Evolutionary conservation across 2,797 vertebrate genomes (phyloP).

Genomic region (Sorex maritimensis): DNA sequence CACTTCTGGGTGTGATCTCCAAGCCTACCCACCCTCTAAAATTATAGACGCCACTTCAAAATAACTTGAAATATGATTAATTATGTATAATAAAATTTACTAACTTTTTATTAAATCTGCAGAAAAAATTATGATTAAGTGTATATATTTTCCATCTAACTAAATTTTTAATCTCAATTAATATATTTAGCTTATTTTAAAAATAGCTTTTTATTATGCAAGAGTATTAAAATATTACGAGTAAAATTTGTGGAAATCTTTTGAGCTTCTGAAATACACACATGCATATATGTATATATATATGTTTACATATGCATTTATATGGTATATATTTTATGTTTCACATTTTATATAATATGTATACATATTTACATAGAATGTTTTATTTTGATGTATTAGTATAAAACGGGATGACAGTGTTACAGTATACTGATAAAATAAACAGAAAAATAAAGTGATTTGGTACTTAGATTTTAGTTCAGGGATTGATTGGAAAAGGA

Average conservation of each 20-base stretch:
- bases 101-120: background rate
- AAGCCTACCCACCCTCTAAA: too few relatives aligned
- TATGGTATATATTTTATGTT: too few relatives aligned
- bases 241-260: too few relatives aligned
- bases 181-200: background rate
- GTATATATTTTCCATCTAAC: background rate
- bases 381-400: background rate
- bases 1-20: too few relatives aligned
- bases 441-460: background rate
- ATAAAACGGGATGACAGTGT: too few relatives aligned
- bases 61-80: constrained; percentile 5
- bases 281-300: too few relatives aligned
- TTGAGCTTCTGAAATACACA: too few relatives aligned
- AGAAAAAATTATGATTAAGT: background rate
- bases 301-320: too few relatives aligned
- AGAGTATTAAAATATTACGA: background rate
- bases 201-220: background rate
- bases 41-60: background rate
- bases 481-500: background rate
- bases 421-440: background rate
- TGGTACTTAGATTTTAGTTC: background rate
- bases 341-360: too few relatives aligned
- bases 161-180: background rate
- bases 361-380: too few relatives aligned
- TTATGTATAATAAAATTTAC: background rate